A percentile compares a stretch with the other conserved stretches of the same genome.
phyloP scores from a whole-genome alignment of 2,113 vertebrate genomes.

The Neogale vison region DNA sequence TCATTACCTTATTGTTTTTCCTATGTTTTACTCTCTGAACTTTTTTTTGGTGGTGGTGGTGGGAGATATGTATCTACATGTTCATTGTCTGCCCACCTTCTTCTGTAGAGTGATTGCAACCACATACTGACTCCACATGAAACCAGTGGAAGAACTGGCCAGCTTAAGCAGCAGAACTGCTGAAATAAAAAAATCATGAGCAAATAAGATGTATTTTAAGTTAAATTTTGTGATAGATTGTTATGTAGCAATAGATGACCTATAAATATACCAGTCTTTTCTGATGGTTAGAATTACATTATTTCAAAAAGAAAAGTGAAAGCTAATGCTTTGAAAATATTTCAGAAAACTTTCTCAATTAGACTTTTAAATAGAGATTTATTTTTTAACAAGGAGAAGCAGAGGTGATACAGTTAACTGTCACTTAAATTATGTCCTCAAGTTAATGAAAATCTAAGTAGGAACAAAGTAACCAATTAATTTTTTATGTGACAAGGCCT shows the following conservation, averaged over 20 bases:
- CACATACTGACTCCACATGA: background rate
- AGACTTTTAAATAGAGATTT: conserved; percentile 73
- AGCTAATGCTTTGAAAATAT: conserved; percentile 72
- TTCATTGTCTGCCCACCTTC: background rate
- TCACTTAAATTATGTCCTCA: conserved; percentile 63
- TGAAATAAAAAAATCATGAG: background rate
- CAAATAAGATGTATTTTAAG: background rate
- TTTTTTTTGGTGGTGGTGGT: no score
- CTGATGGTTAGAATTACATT: background rate
- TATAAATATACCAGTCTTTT: background rate
- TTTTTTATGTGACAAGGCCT: conserved; percentile 60
- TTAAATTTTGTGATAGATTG: background rate
- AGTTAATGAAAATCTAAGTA: conserved; percentile 72
- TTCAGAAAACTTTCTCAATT: conserved; percentile 72
- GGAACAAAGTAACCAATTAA: conserved; percentile 64
- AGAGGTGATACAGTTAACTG: conserved; percentile 67
- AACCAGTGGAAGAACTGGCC: background rate
- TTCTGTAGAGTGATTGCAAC: background rate
- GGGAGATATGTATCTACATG: background rate
- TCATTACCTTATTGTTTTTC: background rate
- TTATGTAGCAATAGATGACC: background rate
- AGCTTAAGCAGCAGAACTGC: background rate
- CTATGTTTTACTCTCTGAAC: background rate
- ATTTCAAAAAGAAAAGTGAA: conserved; percentile 47
- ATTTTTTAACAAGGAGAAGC: conserved; percentile 67